Percentiles rank a stretch among this genome's conserved stretches.
Evolutionary conservation across 2,888 invertebrate species (phyloP).

Genomic region (Meghimatium bilineatum): DNA sequence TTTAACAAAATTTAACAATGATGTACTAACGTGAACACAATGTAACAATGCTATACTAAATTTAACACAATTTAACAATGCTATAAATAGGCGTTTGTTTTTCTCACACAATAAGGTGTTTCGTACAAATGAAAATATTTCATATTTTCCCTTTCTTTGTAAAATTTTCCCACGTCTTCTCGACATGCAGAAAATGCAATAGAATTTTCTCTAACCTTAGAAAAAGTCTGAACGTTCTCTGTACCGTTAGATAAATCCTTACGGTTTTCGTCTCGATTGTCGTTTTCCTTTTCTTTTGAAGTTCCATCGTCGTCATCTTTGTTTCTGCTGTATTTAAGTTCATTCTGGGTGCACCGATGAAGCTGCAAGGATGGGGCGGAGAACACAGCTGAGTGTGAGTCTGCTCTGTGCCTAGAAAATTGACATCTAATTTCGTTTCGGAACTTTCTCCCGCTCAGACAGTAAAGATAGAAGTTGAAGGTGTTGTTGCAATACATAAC

Average conservation of each 20-base stretch:
- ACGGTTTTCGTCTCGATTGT: background rate
- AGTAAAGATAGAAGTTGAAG: slow-evolving; percentile 53
- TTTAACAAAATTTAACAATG: too few relatives aligned
- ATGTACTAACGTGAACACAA: too few relatives aligned
- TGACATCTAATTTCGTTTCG: slow-evolving; percentile 37
- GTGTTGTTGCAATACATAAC: slow-evolving; percentile 52
- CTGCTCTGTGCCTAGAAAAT: slow-evolving; percentile 35
- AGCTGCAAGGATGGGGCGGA: slow-evolving; percentile 35
- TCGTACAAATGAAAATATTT: background rate
- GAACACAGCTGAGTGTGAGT: slow-evolving; percentile 29
- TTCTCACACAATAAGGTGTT: background rate
- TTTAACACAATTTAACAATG: too few relatives aligned
- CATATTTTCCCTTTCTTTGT: background rate
- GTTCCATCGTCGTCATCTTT: background rate
- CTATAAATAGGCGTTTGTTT: background rate
- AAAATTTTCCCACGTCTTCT: background rate
- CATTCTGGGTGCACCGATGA: slow-evolving; percentile 10
- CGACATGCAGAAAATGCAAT: background rate
- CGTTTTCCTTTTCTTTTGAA: background rate
- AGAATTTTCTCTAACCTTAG: background rate
- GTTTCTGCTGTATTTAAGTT: background rate
- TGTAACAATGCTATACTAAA: too few relatives aligned
- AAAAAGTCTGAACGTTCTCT: background rate
- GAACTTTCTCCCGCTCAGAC: slow-evolving; percentile 50
- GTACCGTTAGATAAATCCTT: background rate